Conservation (phyloP, 1,140 invertebrate species). For the Dreissena rostriformis region DNA sequence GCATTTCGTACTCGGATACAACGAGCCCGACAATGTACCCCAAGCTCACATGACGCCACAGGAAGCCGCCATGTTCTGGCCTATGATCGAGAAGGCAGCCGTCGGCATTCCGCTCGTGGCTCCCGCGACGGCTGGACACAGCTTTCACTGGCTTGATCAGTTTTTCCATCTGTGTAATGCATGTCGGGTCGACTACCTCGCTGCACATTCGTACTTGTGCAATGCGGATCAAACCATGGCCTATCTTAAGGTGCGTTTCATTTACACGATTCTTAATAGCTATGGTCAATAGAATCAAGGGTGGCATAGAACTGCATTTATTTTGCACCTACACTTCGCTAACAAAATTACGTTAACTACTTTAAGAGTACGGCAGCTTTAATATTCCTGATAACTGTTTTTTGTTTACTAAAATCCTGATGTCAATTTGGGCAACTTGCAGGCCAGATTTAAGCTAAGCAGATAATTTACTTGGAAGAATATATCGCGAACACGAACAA, state of each 20-base stretch:
- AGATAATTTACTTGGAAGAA: too few relatives aligned
- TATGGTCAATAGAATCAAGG: too few relatives aligned
- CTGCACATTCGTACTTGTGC: constrained; percentile 55
- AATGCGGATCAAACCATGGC: constrained; percentile 47
- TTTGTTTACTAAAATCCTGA: too few relatives aligned
- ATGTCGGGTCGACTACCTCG: constrained; percentile 56
- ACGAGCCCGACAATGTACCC: constrained; percentile 9
- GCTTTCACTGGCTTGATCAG: constrained; percentile 51
- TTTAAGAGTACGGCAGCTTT: too few relatives aligned
- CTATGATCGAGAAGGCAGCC: constrained; percentile 10
- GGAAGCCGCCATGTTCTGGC: constrained; percentile 11
- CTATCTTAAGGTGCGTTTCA: constrained; percentile 10
- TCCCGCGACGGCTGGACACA: background rate
- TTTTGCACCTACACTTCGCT: too few relatives aligned
- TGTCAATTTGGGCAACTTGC: too few relatives aligned
- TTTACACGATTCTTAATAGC: too few relatives aligned
- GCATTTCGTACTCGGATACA: constrained; percentile 19
- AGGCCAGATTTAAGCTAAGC: too few relatives aligned
- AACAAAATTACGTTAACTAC: too few relatives aligned
- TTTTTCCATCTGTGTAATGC: constrained; percentile 60
- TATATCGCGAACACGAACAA: too few relatives aligned
- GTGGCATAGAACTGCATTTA: too few relatives aligned
- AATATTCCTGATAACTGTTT: too few relatives aligned
- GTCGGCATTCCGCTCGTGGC: constrained; percentile 16
- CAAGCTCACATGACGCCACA: constrained; percentile 32